Conservation (phyloP, 2,888 invertebrate genomes). For the Melolontha melolontha region DNA sequence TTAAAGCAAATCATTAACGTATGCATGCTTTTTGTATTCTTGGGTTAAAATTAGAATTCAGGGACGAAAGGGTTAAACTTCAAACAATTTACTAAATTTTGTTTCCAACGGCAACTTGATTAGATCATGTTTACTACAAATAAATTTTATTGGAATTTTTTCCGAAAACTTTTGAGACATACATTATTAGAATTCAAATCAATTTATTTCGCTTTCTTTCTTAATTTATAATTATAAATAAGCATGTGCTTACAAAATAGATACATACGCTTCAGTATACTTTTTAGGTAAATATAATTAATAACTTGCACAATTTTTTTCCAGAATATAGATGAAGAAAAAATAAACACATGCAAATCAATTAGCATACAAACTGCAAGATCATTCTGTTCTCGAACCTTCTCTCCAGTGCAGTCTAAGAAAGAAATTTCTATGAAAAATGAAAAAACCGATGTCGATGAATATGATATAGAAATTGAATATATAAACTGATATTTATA, state of each 20-base stretch:
- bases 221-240: neutral
- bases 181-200: no score
- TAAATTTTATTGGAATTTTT: no score
- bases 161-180: no score
- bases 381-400: constrained; percentile 21
- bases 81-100: no score
- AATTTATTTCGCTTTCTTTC: no score
- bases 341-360: neutral
- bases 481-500: constrained; percentile 15
- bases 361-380: constrained; percentile 28
- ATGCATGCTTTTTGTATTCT: no score
- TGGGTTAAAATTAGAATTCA: no score
- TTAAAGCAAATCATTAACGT: no score
- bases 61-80: no score
- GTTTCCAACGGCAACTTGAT: no score
- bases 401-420: neutral
- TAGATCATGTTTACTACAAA: no score
- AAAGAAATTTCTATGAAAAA: neutral
- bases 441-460: constrained; percentile 1
- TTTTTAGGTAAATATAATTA: no score
- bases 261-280: neutral
- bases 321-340: neutral
- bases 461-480: constrained; percentile 22
- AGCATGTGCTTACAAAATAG: neutral
- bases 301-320: neutral